These are phyloP conservation scores for Allobates femoralis DNA, from an alignment of 2,797 vertebrate species.

Conservation along the genomic window DNA sequence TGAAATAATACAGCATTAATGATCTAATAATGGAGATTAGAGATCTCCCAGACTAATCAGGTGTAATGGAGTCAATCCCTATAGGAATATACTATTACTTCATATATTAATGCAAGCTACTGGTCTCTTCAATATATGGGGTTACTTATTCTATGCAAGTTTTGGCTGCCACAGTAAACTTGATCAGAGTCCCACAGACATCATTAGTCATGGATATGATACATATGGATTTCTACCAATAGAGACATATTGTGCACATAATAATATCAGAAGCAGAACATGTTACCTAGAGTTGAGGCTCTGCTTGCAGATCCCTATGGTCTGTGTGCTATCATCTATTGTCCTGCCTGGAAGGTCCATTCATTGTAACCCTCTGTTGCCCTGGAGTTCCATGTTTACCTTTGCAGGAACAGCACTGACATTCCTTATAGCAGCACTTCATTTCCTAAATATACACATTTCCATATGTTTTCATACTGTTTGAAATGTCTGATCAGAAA, in stretches of 20 bases:
- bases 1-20: neutral
- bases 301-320: neutral
- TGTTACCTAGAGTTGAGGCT: neutral
- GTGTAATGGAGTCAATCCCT: too few relatives aligned
- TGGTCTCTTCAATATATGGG: neutral
- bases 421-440: slow-evolving; percentile 27
- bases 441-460: slow-evolving; percentile 34
- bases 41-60: neutral
- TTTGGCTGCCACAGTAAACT: neutral
- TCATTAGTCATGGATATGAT: neutral
- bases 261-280: neutral
- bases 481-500: slow-evolving; percentile 54
- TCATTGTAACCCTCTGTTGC: slow-evolving; percentile 10
- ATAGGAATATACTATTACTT: neutral
- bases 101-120: neutral
- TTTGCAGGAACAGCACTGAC: neutral
- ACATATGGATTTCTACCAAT: neutral
- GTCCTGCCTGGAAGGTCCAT: slow-evolving; percentile 4
- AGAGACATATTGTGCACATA: too few relatives aligned
- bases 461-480: slow-evolving; percentile 47
- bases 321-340: neutral
- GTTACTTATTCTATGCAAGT: neutral
- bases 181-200: neutral
- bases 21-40: too few relatives aligned
- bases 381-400: slow-evolving; percentile 22